Evolutionary conservation across 2,888 invertebrate genomes (phyloP), one percentile per base, ranked within the genome.

Genomic region (Cataglyphis rosenhaueri): DNA sequence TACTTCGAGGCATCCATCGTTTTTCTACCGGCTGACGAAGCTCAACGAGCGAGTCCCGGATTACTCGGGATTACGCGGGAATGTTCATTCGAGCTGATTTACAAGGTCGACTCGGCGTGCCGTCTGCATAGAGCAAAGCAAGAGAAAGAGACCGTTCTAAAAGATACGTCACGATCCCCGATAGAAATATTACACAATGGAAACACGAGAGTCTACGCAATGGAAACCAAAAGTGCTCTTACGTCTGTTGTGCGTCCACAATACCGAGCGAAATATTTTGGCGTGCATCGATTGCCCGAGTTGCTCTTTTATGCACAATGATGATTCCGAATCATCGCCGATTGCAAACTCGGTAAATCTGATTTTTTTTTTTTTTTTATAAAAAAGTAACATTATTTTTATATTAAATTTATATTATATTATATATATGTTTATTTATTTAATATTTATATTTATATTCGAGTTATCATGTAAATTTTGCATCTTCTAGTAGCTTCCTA

Each of bases 11-110:
- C 0, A 44, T 44, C 32, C 71, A 44, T 61, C 55, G 71, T 35
- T 55, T 41, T 35, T 81, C 74, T 88, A 91, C 92, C 93, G 93
- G 93, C 93, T 92, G 93, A 88, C 88, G 84, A 81, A 89, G 88
- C 92, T 91, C 92, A 91, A 85, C 87, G 84, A 87, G 90, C 90
- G 91, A 92, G 91, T 91, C 89, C 76, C 62, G 91, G 93, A 93
- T 94, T 93, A 94, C 87, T 89, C 84, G 87, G 78, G 93, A 93
- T 94, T 93, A 93, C 91, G 89, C 90, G 91, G 90, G 90, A 91
- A 92, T 92, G 92, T 91, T 93, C 92, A 92, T 93, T 91, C 92
- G 92, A 91, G 92, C 92, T 92, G 92, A 93, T 93, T 92, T 93
- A 93, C 92, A 92, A 93, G 92, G 92, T 89, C 90, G 90, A 89